Evolutionary conservation across 1,140 invertebrate species (phyloP).

Genomic region (Cyphomyrmex costatus): DNA sequence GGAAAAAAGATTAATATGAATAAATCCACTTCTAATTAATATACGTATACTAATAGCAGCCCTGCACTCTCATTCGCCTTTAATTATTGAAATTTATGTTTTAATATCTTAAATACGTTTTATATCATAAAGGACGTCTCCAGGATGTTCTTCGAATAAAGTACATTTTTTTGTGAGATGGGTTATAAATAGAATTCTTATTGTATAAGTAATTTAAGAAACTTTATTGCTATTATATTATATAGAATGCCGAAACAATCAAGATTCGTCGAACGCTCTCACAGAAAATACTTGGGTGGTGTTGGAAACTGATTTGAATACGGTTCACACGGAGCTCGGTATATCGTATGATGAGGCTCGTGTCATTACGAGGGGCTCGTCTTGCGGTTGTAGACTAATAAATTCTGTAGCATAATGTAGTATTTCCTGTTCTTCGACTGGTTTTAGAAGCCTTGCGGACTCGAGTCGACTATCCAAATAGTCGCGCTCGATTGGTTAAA

Average conservation of each 20-base stretch:
- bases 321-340: neutral
- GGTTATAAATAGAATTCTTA: neutral
- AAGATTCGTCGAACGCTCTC: neutral
- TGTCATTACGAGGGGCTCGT: slow-evolving; percentile 53
- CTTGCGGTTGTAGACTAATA: slow-evolving; percentile 6
- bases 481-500: slow-evolving; percentile 65
- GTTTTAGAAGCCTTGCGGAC: slow-evolving; percentile 4
- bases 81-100: too few relatives aligned
- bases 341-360: neutral
- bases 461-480: slow-evolving; percentile 70
- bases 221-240: neutral
- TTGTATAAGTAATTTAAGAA: neutral
- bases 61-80: too few relatives aligned
- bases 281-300: neutral
- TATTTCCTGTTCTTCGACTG: slow-evolving; percentile 39
- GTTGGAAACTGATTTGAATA: slow-evolving; percentile 38
- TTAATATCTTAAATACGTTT: too few relatives aligned
- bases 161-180: too few relatives aligned
- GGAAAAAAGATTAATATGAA: too few relatives aligned
- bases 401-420: slow-evolving; percentile 33
- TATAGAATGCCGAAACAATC: neutral
- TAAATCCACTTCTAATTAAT: too few relatives aligned
- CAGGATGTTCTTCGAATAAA: too few relatives aligned
- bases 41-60: too few relatives aligned
- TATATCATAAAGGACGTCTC: too few relatives aligned